A percentile compares a stretch with the other conserved stretches of the same genome.
Evolutionary conservation across 1,140 invertebrate genomes (phyloP).

Genomic region (Venustaconcha ellipsiformis): DNA sequence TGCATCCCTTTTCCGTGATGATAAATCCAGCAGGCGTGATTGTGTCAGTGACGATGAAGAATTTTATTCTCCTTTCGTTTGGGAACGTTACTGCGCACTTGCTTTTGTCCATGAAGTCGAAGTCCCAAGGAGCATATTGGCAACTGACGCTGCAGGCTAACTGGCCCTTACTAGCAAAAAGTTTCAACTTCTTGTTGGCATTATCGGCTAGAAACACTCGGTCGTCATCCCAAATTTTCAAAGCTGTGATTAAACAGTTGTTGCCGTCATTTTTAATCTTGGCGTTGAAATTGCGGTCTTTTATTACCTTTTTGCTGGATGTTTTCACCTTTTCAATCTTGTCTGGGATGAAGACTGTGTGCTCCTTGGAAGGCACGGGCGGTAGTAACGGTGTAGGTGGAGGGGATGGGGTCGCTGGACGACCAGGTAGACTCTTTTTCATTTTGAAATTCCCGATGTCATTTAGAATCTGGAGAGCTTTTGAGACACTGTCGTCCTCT

Average conservation of each 20-base stretch:
- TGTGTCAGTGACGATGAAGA: slow-evolving; percentile 20
- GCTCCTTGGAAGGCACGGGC: background rate
- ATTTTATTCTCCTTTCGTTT: slow-evolving; percentile 26
- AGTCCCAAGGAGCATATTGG: slow-evolving; percentile 25
- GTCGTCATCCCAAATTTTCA: slow-evolving; percentile 28
- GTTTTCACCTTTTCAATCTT: slow-evolving; percentile 2
- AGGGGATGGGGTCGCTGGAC: slow-evolving; percentile 16
- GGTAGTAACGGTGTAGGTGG: slow-evolving; percentile 18
- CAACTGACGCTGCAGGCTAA: slow-evolving; percentile 5
- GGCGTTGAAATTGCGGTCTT: slow-evolving; percentile 22
- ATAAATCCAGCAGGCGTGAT: slow-evolving; percentile 20
- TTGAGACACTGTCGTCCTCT: slow-evolving; percentile 21
- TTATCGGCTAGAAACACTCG: slow-evolving; percentile 25
- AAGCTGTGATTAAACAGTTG: slow-evolving; percentile 28
- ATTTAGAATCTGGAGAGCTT: slow-evolving; percentile 16
- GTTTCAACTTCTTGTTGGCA: slow-evolving; percentile 17
- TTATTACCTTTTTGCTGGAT: background rate
- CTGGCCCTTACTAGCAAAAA: slow-evolving; percentile 27
- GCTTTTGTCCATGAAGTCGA: slow-evolving; percentile 28
- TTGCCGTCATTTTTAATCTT: slow-evolving; percentile 27
- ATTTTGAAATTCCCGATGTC: slow-evolving; percentile 22
- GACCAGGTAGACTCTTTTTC: slow-evolving; percentile 23
- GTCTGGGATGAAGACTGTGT: background rate
- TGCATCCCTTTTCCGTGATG: slow-evolving; percentile 1
- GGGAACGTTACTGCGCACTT: slow-evolving; percentile 29